Percentiles rank a stretch among this genome's conserved stretches.
Evolutionary conservation across 2,113 vertebrate species (phyloP).

Genomic region (Psammodynastes pulverulentus): DNA sequence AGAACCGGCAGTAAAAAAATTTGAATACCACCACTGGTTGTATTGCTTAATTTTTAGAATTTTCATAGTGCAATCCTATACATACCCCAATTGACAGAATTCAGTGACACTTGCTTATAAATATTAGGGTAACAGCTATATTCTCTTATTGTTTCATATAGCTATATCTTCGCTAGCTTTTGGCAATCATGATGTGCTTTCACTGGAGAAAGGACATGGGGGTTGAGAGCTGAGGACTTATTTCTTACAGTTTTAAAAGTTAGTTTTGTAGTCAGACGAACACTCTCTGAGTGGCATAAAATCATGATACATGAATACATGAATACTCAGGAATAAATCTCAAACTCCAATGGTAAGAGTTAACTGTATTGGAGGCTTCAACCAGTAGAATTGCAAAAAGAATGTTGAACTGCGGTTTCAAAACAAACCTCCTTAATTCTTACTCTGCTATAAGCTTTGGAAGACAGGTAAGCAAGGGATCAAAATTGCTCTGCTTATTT

Average conservation of each 20-base stretch:
- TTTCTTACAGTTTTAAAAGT: neutral
- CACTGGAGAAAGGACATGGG: neutral
- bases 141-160: neutral
- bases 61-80: neutral
- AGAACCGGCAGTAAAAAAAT: no score
- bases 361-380: neutral
- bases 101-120: neutral
- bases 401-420: neutral
- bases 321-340: neutral
- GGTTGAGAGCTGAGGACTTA: neutral
- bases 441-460: neutral
- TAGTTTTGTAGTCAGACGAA: neutral
- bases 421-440: neutral
- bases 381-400: neutral
- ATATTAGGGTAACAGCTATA: neutral
- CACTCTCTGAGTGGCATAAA: neutral
- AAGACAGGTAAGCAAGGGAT: neutral
- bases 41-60: neutral
- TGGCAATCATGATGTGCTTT: neutral
- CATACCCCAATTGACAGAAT: neutral
- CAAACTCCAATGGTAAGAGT: neutral
- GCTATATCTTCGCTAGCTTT: neutral
- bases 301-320: neutral
- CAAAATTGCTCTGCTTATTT: neutral
- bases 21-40: no score